Evolutionary conservation across 2,888 invertebrate species (phyloP).

Genomic region (Acrobasis consociella): DNA sequence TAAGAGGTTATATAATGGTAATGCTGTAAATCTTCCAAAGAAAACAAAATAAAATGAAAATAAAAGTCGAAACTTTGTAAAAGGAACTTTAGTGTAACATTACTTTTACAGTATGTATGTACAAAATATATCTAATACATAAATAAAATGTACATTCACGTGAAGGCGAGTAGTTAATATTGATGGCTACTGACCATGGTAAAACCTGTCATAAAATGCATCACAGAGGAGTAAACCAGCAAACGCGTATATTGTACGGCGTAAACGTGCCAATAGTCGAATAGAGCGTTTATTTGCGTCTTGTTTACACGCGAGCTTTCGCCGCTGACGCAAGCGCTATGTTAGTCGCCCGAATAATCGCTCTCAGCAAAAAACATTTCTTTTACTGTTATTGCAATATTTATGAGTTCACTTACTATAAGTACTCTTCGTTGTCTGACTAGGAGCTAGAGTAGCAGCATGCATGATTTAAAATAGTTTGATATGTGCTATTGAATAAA

Average conservation of each 20-base stretch:
- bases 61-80: no score
- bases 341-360: constrained; percentile 38
- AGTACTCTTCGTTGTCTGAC: background rate
- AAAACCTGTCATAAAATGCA: constrained; percentile 21
- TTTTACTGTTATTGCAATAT: constrained; percentile 16
- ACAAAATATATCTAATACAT: background rate
- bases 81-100: no score
- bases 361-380: constrained; percentile 31
- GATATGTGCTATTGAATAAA: no score
- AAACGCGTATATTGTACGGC: constrained; percentile 23
- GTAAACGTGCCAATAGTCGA: constrained; percentile 58
- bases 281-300: constrained; percentile 70
- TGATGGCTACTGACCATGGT: constrained; percentile 4
- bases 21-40: no score
- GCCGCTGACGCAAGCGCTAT: constrained; percentile 66
- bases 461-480: background rate
- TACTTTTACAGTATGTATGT: no score
- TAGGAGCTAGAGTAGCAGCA: background rate
- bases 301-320: constrained; percentile 70
- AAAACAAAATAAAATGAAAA: no score
- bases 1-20: no score
- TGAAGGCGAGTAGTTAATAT: background rate
- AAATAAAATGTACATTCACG: background rate
- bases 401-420: constrained; percentile 1
- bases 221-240: constrained; percentile 22